phyloP scores from a whole-genome alignment of 2,888 invertebrate genomes.

The Eristalinus sepulchralis region DNA sequence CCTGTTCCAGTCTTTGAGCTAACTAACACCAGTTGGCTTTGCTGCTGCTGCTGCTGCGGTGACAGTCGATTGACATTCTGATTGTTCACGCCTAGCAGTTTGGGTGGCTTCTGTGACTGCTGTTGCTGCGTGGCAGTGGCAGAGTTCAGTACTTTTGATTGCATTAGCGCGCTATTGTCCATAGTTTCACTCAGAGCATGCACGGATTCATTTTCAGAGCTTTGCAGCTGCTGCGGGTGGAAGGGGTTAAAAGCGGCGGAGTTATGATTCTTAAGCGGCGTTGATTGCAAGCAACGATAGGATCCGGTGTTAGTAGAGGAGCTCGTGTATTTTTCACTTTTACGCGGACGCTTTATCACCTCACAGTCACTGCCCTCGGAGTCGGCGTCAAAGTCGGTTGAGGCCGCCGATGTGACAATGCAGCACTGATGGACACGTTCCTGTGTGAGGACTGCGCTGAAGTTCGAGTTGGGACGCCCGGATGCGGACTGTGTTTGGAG shows the following conservation, averaged over 20 bases:
- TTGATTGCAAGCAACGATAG: constrained; percentile 55
- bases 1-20: constrained; percentile 43
- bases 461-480: constrained; percentile 74
- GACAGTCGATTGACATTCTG: constrained; percentile 71
- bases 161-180: constrained; percentile 69
- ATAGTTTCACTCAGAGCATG: constrained; percentile 72
- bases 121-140: constrained; percentile 40
- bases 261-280: constrained; percentile 51
- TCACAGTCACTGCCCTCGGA: constrained; percentile 83
- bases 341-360: constrained; percentile 76
- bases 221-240: constrained; percentile 42
- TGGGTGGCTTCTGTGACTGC: constrained; percentile 55
- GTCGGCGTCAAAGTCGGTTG: constrained; percentile 84
- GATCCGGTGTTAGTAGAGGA: constrained; percentile 50
- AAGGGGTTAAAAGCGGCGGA: constrained; percentile 45
- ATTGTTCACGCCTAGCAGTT: constrained; percentile 57
- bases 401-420: constrained; percentile 73
- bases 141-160: constrained; percentile 59
- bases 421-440: constrained; percentile 70
- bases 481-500: constrained; percentile 73
- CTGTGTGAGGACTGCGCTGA: constrained; percentile 71
- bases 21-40: constrained; percentile 69
- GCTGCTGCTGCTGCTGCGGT: constrained; percentile 69
- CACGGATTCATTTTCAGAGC: constrained; percentile 61
- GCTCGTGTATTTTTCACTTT: constrained; percentile 71